Percentiles rank a stretch among this genome's conserved stretches.
Conservation (phyloP, 2,113 vertebrate genomes). For the Chionodraco myersi region DNA sequence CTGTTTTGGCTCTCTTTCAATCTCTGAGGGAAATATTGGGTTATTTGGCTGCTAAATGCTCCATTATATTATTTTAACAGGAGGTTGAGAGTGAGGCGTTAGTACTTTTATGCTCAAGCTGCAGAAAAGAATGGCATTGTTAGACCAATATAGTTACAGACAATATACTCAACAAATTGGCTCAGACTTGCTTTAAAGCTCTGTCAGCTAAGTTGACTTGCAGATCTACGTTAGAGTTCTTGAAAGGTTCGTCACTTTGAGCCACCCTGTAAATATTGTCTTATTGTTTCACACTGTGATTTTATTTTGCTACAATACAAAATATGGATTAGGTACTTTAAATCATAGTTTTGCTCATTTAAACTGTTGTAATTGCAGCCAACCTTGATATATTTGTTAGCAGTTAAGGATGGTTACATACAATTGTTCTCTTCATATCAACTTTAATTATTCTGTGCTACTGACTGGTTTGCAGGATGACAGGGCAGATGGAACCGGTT, state of each 20-base stretch:
- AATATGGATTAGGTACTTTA: neutral
- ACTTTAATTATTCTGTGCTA: neutral
- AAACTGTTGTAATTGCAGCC: neutral
- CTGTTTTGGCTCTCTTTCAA: neutral
- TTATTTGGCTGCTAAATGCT: neutral
- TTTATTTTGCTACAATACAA: neutral
- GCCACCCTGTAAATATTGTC: neutral
- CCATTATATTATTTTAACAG: neutral
- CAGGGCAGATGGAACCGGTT: constrained; percentile 5
- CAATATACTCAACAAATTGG: neutral
- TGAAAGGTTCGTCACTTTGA: neutral
- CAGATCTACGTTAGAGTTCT: neutral
- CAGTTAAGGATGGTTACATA: neutral
- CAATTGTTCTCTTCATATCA: neutral
- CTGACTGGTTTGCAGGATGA: neutral
- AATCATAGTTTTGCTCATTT: neutral
- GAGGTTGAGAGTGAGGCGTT: neutral
- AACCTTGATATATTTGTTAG: neutral
- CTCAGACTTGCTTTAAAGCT: neutral
- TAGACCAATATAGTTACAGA: neutral
- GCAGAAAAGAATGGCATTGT: neutral
- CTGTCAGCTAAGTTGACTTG: neutral
- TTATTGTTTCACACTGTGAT: neutral
- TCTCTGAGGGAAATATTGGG: neutral
- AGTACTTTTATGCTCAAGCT: neutral